Evolutionary conservation across 2,888 invertebrate genomes (phyloP), one percentile per base, ranked within the genome.

Genomic region (Aradus depressus): DNA sequence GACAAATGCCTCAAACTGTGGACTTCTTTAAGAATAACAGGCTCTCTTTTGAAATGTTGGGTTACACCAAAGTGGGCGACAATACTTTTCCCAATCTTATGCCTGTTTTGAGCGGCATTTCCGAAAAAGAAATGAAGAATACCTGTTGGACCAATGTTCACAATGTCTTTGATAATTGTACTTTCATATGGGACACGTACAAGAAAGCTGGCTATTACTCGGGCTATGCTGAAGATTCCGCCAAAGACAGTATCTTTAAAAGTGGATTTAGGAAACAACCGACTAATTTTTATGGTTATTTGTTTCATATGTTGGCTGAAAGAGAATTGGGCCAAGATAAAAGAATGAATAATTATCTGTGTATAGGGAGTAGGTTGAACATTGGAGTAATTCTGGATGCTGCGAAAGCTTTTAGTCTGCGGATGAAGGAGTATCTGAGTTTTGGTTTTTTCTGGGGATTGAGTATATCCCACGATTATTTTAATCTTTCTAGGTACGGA

Each of bases 11-110:
- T 0, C 74, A 73, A 62, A 86, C 87, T 0, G 68, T 76, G 16
- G 65, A 71, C 2, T 76, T 73, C 59, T 69, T 89, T 44, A 70
- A 74, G 52, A 67, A 75, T 14, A 55, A 65, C 41, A 69, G 84
- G 54, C 74, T 75, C 12, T 81, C 81, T 32, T 74, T 86, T 44
- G 89, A 89, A 64, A 72, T 95, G 64, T 67, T 82, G 58, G 95
- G 93, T 4, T 92, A 89, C 67, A 91, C 86, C 65, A 95, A 93
- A 74, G 84, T 95, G 6, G 95, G 81, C 2, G 93, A 93, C 67
- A 95, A 93, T 66, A 93, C 93, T 0, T 92, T 86, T 65, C 90
- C 91, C 1, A 95, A 95, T 67, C 66, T 95, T 52, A 76, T 85
- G 5, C 85, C 93, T 0, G 75, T 88, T 55, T 69, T 92, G 10